Percentiles rank a stretch among this genome's conserved stretches.
phyloP scores from a whole-genome alignment of 1,140 invertebrate species.

The Lordiphosa stackelbergi region DNA sequence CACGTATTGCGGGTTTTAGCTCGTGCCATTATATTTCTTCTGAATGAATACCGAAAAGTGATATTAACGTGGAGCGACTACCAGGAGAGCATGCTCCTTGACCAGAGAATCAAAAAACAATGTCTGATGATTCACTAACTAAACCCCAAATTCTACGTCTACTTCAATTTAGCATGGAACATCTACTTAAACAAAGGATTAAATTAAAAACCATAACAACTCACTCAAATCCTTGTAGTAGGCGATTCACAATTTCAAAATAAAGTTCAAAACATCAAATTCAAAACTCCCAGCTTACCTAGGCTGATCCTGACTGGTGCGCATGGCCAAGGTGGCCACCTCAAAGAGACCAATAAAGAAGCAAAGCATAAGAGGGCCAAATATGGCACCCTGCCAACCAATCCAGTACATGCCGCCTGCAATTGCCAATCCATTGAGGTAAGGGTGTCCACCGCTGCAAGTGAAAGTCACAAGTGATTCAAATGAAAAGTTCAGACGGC shows the following conservation, averaged over 20 bases:
- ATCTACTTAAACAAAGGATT: background rate
- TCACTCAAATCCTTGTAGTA: conserved; percentile 45
- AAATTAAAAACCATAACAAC: conserved; percentile 22
- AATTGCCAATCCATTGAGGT: conserved; percentile 97
- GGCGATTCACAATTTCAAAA: conserved; percentile 49
- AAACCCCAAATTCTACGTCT: too few species aligned
- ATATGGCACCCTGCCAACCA: conserved; percentile 96
- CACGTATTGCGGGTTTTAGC: too few species aligned
- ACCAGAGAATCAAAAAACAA: too few species aligned
- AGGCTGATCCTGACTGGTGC: conserved; percentile 53
- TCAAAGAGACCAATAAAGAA: conserved; percentile 76
- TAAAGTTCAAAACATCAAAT: background rate
- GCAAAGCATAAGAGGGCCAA: conserved; percentile 96
- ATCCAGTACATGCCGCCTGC: conserved; percentile 98
- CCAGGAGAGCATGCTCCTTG: too few species aligned
- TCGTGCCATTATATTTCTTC: too few species aligned
- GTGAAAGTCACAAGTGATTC: background rate
- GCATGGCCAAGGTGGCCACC: conserved; percentile 69
- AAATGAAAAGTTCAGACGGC: background rate
- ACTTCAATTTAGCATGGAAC: too few species aligned
- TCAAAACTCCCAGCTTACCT: conserved; percentile 47
- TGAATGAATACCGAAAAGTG: too few species aligned
- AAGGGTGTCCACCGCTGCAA: conserved; percentile 94
- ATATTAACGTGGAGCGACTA: too few species aligned
- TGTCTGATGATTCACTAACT: too few species aligned